phyloP scores from a whole-genome alignment of 1,140 invertebrate species.

The Drosophila setifemur region DNA sequence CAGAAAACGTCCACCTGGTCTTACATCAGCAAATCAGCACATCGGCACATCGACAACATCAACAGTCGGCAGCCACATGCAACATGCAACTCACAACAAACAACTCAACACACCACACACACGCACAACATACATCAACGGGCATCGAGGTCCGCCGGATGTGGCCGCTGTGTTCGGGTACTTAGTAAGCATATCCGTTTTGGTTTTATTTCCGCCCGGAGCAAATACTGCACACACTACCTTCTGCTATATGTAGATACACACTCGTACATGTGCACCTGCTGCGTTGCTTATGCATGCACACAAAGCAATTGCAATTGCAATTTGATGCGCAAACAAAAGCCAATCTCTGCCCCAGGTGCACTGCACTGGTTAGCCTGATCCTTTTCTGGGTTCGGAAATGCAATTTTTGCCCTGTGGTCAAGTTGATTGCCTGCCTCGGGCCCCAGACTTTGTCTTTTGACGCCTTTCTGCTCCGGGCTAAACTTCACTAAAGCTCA shows the following conservation, averaged over 20 bases:
- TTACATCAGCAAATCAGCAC: slow-evolving; percentile 12
- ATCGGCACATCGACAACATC: slow-evolving; percentile 7
- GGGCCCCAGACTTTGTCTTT: background rate
- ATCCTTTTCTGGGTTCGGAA: slow-evolving; percentile 15
- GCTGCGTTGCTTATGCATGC: slow-evolving; percentile 43
- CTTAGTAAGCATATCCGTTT: slow-evolving; percentile 80
- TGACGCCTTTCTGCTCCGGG: slow-evolving; percentile 1
- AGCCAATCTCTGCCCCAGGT: slow-evolving; percentile 27
- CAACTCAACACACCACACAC: background rate
- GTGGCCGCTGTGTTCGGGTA: slow-evolving; percentile 70
- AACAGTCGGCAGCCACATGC: background rate
- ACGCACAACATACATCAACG: background rate
- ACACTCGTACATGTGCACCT: background rate
- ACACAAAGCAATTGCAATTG: slow-evolving; percentile 64
- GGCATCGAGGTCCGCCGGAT: slow-evolving; percentile 46
- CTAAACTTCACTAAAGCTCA: slow-evolving; percentile 42
- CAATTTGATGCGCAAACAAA: slow-evolving; percentile 79
- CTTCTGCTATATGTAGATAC: slow-evolving; percentile 7
- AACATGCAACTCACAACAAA: background rate
- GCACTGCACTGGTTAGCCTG: background rate
- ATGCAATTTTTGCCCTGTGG: slow-evolving; percentile 35
- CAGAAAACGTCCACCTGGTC: slow-evolving; percentile 11
- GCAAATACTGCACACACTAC: too few species aligned
- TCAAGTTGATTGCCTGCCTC: slow-evolving; percentile 26
- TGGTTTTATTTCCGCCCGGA: slow-evolving; percentile 75